Base-by-base conservation (phyloP, 2,113 vertebrate genomes). In the Coryphaenoides rupestris region DNA sequence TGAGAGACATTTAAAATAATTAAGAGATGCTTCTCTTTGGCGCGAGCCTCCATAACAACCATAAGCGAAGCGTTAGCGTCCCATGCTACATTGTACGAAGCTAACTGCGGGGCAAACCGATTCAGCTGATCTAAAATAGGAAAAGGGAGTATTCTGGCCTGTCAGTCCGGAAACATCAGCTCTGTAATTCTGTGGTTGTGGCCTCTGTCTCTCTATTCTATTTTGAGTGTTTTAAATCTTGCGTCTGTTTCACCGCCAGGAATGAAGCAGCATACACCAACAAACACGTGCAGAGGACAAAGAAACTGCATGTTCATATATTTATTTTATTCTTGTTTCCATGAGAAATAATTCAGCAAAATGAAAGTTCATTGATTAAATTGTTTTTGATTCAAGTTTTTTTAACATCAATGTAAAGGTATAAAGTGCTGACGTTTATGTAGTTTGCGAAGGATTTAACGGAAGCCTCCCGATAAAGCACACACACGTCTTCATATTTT, bases 121-220 rank as follows among this genome's bases (percentile, higher is more conserved):
- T 47, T 12, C 46, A 5, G 13, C 16, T n/a, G 16, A 17, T 15
- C 3, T 4, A 19, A 46, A 55, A 16, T 12, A 10, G 52, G 28
- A 24, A 55, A 24, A 49, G 24, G 3, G 50, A 68, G 23, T 69
- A 58, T 26, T 26, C 40, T 26, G 46, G 1, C 4, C 46, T 19
- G 15, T 12, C 19, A 45, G 49, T 67, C 49, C 53, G 81, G 85
- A 87, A 82, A 86, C 86, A 76, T 83, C 88, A 63, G 61, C 75
- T 70, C 75, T 85, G 63, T 75, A 74, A 90, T 92, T 88, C 82
- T 76, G 80, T 70, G 84, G 81, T 73, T 66, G 77, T 77, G 79
- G 82, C 64, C 75, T 79, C 86, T 82, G 88, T 90, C 90, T 89
- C 74, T 89, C 80, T 2, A 50, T 54, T 54, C 19, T 54, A 54